Conservation (phyloP, 1,140 invertebrate species). For the Eriosoma lanigerum region DNA sequence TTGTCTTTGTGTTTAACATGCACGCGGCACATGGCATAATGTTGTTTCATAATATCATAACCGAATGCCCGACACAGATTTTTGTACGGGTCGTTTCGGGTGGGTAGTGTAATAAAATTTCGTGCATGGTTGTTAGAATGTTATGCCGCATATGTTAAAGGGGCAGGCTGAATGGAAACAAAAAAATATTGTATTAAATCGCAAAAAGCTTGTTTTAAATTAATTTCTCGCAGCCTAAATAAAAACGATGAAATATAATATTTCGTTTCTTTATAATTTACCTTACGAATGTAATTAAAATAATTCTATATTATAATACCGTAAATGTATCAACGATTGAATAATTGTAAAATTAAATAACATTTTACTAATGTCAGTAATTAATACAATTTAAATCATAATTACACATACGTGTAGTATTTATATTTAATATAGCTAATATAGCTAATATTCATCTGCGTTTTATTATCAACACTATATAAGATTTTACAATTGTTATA, state of each 20-base stretch:
- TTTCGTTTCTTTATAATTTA: too few species aligned
- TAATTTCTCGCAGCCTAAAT: constrained; percentile 4
- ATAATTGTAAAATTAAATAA: too few species aligned
- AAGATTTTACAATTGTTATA: too few species aligned
- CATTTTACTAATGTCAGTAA: too few species aligned
- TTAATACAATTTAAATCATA: too few species aligned
- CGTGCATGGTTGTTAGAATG: neutral
- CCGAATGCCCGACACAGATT: neutral
- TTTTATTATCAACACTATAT: too few species aligned
- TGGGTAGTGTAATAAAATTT: constrained; percentile 15
- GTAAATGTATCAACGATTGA: too few species aligned
- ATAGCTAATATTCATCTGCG: too few species aligned
- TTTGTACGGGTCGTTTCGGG: neutral
- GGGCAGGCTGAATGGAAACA: neutral
- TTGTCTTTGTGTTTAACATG: neutral
- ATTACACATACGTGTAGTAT: too few species aligned
- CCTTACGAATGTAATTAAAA: too few species aligned
- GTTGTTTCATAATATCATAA: neutral
- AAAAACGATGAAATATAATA: neutral
- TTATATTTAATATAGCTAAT: too few species aligned
- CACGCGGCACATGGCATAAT: neutral
- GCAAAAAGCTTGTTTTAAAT: neutral
- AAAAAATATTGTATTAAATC: constrained; percentile 24
- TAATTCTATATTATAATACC: too few species aligned
- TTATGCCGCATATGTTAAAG: neutral